These are phyloP conservation scores for Metellina segmentata DNA, from an alignment of 2,888 invertebrate species.

Conservation along the genomic window DNA sequence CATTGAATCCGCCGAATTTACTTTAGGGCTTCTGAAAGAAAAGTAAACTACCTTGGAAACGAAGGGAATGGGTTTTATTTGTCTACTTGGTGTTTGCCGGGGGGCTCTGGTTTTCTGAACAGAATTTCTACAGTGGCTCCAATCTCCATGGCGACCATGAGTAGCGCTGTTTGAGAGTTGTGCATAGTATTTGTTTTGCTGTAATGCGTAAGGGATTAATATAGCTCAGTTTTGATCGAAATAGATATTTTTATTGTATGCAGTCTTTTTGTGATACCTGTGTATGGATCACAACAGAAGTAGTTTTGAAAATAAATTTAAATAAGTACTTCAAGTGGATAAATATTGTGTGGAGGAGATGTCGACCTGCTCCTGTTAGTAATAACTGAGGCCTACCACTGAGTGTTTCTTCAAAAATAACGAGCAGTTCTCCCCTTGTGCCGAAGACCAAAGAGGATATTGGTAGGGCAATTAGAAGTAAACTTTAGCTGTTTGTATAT, in stretches of 20 bases:
- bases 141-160: neutral
- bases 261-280: too few relatives aligned
- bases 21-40: neutral
- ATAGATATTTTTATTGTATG: neutral
- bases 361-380: too few relatives aligned
- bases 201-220: neutral
- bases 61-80: neutral
- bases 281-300: neutral
- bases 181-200: neutral
- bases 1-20: neutral
- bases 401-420: too few relatives aligned
- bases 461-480: too few relatives aligned
- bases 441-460: too few relatives aligned
- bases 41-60: constrained; percentile 1
- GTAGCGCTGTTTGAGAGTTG: neutral
- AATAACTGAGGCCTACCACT: too few relatives aligned
- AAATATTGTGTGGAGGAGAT: too few relatives aligned
- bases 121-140: neutral
- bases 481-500: too few relatives aligned
- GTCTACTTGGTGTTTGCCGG: neutral
- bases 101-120: neutral
- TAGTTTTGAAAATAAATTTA: too few relatives aligned
- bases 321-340: too few relatives aligned
- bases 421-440: too few relatives aligned
- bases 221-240: neutral